Conservation (phyloP, 2,797 vertebrate genomes). For the Gadopsis bispinosus region DNA sequence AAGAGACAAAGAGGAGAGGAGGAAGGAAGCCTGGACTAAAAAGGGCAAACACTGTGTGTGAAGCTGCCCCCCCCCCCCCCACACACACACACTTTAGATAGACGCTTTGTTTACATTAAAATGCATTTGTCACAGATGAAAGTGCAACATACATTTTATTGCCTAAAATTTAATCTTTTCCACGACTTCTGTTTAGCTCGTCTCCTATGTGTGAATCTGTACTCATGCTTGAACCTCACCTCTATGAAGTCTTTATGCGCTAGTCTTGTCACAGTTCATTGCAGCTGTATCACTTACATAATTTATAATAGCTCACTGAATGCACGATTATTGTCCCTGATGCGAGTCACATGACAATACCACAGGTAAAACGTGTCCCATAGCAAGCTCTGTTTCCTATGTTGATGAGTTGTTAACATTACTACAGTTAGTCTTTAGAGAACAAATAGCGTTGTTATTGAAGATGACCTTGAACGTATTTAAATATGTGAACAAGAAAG, state of each 20-base stretch:
- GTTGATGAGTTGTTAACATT: constrained; percentile 24
- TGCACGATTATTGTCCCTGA: constrained; percentile 24
- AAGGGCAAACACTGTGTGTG: constrained; percentile 26
- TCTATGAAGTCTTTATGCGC: constrained; percentile 4
- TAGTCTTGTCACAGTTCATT: constrained; percentile 44
- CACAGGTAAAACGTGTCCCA: constrained; percentile 15
- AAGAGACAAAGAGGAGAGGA: constrained; percentile 17
- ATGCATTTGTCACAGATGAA: constrained; percentile 2
- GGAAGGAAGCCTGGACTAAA: constrained; percentile 22
- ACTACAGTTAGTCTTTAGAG: constrained; percentile 8
- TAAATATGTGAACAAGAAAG: constrained; percentile 1
- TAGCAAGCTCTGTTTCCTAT: constrained; percentile 26
- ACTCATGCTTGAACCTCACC: constrained; percentile 9
- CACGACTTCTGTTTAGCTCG: neutral
- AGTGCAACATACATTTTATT: neutral
- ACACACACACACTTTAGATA: neutral
- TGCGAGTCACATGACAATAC: constrained; percentile 13
- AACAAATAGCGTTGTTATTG: constrained; percentile 12
- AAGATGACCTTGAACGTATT: neutral
- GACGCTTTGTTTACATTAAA: constrained; percentile 15
- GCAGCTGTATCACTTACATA: constrained; percentile 34
- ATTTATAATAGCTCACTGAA: constrained; percentile 25
- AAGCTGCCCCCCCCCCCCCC: constrained; percentile 9
- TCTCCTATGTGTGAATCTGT: constrained; percentile 11
- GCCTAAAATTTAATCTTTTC: neutral